Evolutionary conservation across 2,888 invertebrate species (phyloP), one percentile per base, ranked within the genome.

Genomic region (Amblyjoppa fuscipennis): DNA sequence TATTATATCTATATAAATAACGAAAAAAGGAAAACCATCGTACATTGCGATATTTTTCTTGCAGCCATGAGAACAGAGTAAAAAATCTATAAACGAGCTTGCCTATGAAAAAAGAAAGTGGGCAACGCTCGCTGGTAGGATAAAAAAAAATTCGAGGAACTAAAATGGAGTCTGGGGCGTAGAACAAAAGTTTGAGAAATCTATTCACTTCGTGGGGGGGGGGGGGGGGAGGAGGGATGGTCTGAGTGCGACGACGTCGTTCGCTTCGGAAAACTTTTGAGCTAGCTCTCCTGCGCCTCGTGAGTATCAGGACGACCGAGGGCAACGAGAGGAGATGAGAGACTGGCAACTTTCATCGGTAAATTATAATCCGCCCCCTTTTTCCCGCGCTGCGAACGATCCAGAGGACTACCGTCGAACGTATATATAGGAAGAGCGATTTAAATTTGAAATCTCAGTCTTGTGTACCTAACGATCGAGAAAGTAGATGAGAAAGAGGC

Each of bases 321-420:
- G 64, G 38, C 41, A 41, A n/a, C 51, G 20, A 73, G 25, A 34
- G n/a, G 20, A 16, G 38, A 13, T 20, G 69, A 56, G 59, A 53
- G 28, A 51, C 53, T 76, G 78, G 41, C 73, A 85, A 87, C 84
- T 88, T 88, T 84, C 56, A 69, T 85, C 85, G 80, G 53, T 84
- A 79, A 87, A 87, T 88, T 87, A 87, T 85, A 79, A 85, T 79
- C 68, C 83, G 59, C 70, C 79, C 76, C 59, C 69, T 83, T 77
- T 81, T 81, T 69, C 9, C 56, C 38, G 69, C 51, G 56, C 28
- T 73, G 59, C 77, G 73, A 64, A 80, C 77, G 69, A 25, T 41
- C 56, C 74, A 66, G 79, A 79, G 71, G 56, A 78, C 66, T 82
- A 78, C 73, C 45, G 76, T 83, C 69, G 41, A 77, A 66, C 45